Percentiles rank a stretch among this genome's conserved stretches.
Conservation (phyloP, 2,888 invertebrate species). For the Druceiella hillmani region DNA sequence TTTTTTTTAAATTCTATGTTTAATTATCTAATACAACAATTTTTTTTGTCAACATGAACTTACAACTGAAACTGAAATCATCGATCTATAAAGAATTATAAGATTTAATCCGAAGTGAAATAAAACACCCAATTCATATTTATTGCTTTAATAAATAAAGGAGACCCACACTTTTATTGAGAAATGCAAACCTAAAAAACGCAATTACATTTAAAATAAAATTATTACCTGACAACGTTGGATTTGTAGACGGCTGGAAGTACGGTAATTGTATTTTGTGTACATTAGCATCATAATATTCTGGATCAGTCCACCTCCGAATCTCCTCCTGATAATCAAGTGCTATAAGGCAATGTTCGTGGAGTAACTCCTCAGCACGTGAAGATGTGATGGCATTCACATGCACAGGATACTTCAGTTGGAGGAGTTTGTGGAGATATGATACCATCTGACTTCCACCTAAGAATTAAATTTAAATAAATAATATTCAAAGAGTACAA, state of each 20-base stretch:
- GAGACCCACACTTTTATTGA: no score
- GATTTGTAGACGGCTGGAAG: slow-evolving; percentile 55
- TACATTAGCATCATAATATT: slow-evolving; percentile 78
- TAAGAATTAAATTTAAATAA: slow-evolving; percentile 28
- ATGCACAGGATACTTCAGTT: slow-evolving; percentile 91
- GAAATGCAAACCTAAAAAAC: no score
- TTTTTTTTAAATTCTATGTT: no score
- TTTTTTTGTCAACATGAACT: no score
- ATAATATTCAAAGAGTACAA: no score
- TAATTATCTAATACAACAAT: no score
- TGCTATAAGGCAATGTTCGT: slow-evolving; percentile 74
- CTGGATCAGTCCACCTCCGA: slow-evolving; percentile 72
- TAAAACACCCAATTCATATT: no score
- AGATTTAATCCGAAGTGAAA: no score
- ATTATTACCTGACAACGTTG: slow-evolving; percentile 61
- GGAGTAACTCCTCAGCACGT: slow-evolving; percentile 80
- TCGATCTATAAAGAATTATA: no score
- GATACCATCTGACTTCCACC: slow-evolving; percentile 78
- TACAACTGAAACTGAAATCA: no score
- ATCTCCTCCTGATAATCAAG: slow-evolving; percentile 75
- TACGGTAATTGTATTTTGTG: slow-evolving; percentile 84
- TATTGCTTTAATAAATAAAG: no score
- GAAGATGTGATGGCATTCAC: slow-evolving; percentile 81
- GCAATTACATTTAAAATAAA: slow-evolving; percentile 1
- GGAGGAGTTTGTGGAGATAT: slow-evolving; percentile 81